Base-by-base conservation (phyloP, 2,888 invertebrate species). In the Synanthedon myopaeformis region DNA sequence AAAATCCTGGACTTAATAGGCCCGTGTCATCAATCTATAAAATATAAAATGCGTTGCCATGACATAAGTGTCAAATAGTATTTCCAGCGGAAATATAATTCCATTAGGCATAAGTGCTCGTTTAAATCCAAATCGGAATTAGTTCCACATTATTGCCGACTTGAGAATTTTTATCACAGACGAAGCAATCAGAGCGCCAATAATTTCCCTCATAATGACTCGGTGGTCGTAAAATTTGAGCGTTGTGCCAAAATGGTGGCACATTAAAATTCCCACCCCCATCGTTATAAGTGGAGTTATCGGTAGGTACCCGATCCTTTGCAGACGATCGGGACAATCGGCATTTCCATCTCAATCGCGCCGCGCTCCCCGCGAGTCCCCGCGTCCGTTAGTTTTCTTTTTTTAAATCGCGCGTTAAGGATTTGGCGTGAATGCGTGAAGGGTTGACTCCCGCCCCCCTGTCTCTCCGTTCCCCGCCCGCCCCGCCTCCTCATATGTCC, bases 161-260 rank as follows among this genome's bases (percentile, higher is more conserved):
- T 85, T 74, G 79, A 86, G 86, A 85, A 87, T 86, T 86, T 87
- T 87, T 87, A 87, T 87, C 85, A 86, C 86, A 75, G 82, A 75
- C 75, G 77, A 82, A 82, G 86, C 85, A 87, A 86, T 87, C 86
- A 87, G 84, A 83, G 83, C 80, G 82, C 86, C 86, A 84, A 86
- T 86, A 86, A 87, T 87, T 86, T 85, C 86, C 82, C 80, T 87
- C 85, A 85, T 87, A 86, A 87, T 86, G 86, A 87, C 85, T 79
- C 67, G 70, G 75, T 65, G 84, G 78, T 84, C 86, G 80, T 87
- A 86, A 87, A 87, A 86, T 86, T 86, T 86, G 84, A 86, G 85
- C 86, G 84, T 83, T 85, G 86, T 84, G 85, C 85, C 84, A 83
- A 85, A 86, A 87, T 86, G 86, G 86, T 83, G 82, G 84, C 76